Evolutionary conservation across 2,888 invertebrate species (phyloP), one percentile per base, ranked within the genome.

Genomic region (Drosophila lutescens): DNA sequence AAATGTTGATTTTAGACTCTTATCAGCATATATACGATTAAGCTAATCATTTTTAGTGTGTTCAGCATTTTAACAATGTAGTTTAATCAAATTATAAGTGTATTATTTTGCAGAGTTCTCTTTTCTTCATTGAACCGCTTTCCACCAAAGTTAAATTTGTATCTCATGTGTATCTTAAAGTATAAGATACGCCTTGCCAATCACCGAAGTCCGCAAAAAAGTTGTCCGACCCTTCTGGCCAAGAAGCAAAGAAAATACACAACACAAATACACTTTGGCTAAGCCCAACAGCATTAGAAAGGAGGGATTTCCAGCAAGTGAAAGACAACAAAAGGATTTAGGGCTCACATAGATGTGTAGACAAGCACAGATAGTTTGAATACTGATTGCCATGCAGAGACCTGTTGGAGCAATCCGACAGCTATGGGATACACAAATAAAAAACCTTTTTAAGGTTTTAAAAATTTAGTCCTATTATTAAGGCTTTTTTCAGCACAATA

Each of bases 181-280:
- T 12, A 5, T 15, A 61, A 26, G 13, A 15, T 34, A 55, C 30
- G 13, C 12, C 2, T 23, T 34, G 26, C 8, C 20, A 10, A 38
- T 36, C 47, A 13, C 5, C 30, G 5, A 63, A 61, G 43, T n/a
- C 17, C 17, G 2, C 32, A 43, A 50, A 40, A 34, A 34, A 20
- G n/a, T 40, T 17, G 6, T 38, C 13, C 20, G 36, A 41, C 34
- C 46, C 66, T 46, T 51, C 34, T 56, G 76, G 49, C 60, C 47
- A 23, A 51, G 32, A 43, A 51, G 41, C 53, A 49, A 58, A 76
- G 34, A 44, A 51, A 76, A 46, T 34, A 53, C 38, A 47, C 62
- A 54, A 74, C 67, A 77, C 51, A 79, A 74, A 75, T 71, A 70
- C 77, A 75, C 62, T 78, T 77, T 74, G 40, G 63, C 65, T 67